These are phyloP conservation scores for Notospermus geniculatus DNA, from an alignment of 1,140 invertebrate species.

Conservation along the genomic window DNA sequence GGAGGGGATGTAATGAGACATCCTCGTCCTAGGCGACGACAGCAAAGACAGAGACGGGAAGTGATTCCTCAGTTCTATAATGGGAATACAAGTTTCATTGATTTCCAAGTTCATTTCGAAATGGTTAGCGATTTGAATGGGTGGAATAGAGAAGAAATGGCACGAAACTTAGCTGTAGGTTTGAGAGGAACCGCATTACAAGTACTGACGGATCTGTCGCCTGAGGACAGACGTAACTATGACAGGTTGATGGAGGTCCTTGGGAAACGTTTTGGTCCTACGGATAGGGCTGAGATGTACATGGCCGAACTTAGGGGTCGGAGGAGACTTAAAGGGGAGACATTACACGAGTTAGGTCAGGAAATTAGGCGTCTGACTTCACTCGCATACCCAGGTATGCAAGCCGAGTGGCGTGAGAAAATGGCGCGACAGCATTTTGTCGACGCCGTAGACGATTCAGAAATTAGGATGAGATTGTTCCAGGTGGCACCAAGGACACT, in stretches of 20 bases:
- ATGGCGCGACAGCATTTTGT: conserved; percentile 25
- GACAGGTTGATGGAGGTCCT: conserved; percentile 3
- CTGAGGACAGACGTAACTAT: conserved; percentile 9
- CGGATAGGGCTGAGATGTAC: conserved; percentile 20
- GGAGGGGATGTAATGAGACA: too few relatives aligned
- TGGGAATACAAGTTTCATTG: too few relatives aligned
- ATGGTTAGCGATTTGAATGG: conserved; percentile 12
- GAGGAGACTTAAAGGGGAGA: conserved; percentile 9
- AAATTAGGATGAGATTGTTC: conserved; percentile 18
- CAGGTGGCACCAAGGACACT: conserved; percentile 18
- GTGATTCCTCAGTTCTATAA: too few relatives aligned
- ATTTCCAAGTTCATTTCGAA: conserved; percentile 19
- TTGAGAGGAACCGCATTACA: conserved; percentile 10
- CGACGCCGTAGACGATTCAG: conserved; percentile 16
- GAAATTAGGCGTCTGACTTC: conserved; percentile 13
- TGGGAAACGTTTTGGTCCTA: conserved; percentile 19
- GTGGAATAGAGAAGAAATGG: conserved; percentile 16
- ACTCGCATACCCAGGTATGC: conserved; percentile 17
- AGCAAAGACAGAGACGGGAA: too few relatives aligned
- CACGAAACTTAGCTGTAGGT: conserved; percentile 2
- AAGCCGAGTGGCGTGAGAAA: conserved; percentile 22
- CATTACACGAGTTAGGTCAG: conserved; percentile 18
- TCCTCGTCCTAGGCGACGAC: too few relatives aligned
- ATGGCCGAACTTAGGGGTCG: conserved; percentile 15
- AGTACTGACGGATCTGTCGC: conserved; percentile 6